phyloP scores from a whole-genome alignment of 1,140 invertebrate species.

The Philaenus spumarius region DNA sequence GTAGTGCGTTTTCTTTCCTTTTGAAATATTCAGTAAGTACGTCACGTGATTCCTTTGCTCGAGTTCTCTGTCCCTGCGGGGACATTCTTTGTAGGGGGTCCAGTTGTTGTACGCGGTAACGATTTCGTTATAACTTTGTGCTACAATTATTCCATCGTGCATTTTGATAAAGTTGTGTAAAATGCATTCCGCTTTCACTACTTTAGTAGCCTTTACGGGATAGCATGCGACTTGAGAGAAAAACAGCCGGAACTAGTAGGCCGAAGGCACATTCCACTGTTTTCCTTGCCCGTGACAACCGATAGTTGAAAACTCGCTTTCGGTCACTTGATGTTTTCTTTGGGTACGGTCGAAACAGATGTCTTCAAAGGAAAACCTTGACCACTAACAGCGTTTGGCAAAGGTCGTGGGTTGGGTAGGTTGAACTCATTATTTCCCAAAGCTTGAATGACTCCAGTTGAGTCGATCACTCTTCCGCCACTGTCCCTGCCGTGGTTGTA shows the following conservation, averaged over 20 bases:
- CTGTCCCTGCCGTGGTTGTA: slow-evolving; percentile 1
- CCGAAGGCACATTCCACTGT: slow-evolving; percentile 9
- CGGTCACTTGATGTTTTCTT: not conserved
- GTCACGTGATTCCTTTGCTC: not conserved
- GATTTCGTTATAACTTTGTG: not conserved
- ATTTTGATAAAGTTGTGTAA: not conserved
- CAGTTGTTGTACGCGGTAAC: not conserved
- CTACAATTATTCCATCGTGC: not conserved
- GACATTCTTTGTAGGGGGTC: not conserved
- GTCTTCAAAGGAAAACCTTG: not conserved
- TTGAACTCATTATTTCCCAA: not conserved
- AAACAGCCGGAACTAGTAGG: slow-evolving; percentile 4
- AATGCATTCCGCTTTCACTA: not conserved
- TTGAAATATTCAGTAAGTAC: not conserved
- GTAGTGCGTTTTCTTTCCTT: not conserved
- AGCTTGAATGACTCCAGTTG: not conserved
- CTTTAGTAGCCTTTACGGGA: not conserved
- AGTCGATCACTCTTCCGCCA: not conserved
- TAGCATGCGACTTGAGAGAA: not conserved
- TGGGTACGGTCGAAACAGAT: not conserved
- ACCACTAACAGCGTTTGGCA: not conserved
- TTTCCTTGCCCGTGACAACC: slow-evolving; percentile 8
- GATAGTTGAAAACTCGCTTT: slow-evolving; percentile 11
- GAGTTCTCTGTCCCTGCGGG: too few relatives aligned
- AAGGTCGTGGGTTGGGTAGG: not conserved